Percentiles rank a stretch among this genome's conserved stretches.
Conservation (phyloP, 2,113 vertebrate species). For the Rhinopomastus cyanomelas region DNA sequence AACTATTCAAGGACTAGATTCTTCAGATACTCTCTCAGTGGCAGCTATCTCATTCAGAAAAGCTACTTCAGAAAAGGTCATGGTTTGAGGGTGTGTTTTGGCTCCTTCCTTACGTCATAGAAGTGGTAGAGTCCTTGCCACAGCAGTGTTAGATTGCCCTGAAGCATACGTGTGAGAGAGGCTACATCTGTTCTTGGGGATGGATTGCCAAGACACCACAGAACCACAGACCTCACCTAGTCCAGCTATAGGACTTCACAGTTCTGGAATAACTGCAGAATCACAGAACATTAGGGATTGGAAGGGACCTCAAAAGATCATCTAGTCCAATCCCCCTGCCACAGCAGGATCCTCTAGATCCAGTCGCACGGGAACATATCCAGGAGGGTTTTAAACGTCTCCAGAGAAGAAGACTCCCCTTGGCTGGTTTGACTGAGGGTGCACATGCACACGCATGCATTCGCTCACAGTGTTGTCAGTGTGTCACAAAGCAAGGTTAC, state of each 20-base stretch:
- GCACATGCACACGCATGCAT: neutral
- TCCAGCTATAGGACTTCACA: no score
- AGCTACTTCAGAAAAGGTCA: neutral
- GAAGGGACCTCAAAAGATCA: no score
- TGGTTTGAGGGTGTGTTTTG: neutral
- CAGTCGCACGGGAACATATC: no score
- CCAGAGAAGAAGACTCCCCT: no score
- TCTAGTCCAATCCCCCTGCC: no score
- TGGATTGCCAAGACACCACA: neutral
- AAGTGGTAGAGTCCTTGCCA: neutral
- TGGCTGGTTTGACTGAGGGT: neutral
- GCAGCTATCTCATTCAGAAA: slow-evolving; percentile 36
- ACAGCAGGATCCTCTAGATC: no score
- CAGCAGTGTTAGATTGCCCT: neutral
- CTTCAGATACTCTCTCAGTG: neutral
- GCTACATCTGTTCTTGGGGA: neutral
- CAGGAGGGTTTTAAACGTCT: no score
- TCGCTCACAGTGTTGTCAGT: neutral
- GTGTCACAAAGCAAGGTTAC: neutral
- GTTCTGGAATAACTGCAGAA: no score
- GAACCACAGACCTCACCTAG: no score
- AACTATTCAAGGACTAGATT: neutral
- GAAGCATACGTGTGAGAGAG: neutral
- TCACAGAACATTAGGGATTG: no score
- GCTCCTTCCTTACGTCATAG: neutral